These are phyloP conservation scores for Trichonephila clavipes DNA, from an alignment of 1,140 invertebrate genomes.

Conservation along the genomic window DNA sequence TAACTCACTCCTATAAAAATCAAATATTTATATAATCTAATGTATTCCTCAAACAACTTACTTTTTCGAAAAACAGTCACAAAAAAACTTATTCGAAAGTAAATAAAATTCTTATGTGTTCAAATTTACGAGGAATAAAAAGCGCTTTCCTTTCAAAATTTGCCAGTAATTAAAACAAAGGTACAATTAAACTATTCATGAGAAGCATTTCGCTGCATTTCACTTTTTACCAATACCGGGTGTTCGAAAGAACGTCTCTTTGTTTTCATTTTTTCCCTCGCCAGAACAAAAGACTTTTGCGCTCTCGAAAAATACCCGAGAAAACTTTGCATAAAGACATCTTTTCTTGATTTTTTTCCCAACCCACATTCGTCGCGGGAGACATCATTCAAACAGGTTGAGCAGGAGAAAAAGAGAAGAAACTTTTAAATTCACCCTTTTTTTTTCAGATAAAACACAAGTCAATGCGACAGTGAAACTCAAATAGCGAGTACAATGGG, in stretches of 20 bases:
- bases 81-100: too few relatives aligned
- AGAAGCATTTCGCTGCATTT: neutral
- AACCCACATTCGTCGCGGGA: neutral
- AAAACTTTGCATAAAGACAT: neutral
- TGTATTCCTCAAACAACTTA: too few relatives aligned
- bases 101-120: neutral
- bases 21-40: neutral
- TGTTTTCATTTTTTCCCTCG: neutral
- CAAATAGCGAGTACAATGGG: neutral
- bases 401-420: neutral
- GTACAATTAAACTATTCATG: conserved; percentile 24
- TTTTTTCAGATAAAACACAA: conserved; percentile 24
- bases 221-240: neutral
- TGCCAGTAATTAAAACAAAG: neutral
- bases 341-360: neutral
- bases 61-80: neutral
- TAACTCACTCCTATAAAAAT: neutral
- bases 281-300: too few relatives aligned
- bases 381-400: conserved; percentile 3
- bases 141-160: neutral
- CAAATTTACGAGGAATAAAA: neutral
- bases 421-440: conserved; percentile 9
- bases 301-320: neutral
- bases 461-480: conserved; percentile 14
- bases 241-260: neutral